Evolutionary conservation across 2,113 vertebrate genomes (phyloP).

Genomic region (Cavia porcellus): DNA sequence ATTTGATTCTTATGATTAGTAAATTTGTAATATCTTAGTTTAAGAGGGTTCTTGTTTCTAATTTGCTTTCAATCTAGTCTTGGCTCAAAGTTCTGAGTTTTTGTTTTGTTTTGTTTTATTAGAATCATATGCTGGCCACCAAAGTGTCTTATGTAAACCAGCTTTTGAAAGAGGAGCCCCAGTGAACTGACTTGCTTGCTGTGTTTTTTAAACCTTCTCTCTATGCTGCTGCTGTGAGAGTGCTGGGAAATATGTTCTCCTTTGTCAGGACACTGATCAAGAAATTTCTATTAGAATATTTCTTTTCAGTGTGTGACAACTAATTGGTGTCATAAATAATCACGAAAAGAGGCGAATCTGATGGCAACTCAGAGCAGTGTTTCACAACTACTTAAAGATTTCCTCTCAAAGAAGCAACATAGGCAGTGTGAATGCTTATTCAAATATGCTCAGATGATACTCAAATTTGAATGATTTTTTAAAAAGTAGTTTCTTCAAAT

Average conservation of each 20-base stretch:
- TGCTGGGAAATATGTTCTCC: not conserved
- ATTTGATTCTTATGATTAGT: not conserved
- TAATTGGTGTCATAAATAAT: not conserved
- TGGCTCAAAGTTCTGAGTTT: not conserved
- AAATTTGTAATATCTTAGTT: not conserved
- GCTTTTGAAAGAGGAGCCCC: not conserved
- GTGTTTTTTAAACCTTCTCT: not conserved
- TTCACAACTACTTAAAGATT: not conserved
- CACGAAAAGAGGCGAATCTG: not conserved
- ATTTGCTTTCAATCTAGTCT: not conserved
- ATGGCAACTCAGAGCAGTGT: not conserved
- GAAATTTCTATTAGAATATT: not conserved
- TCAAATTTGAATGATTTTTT: constrained; percentile 65
- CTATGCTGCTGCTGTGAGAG: not conserved
- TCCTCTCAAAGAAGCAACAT: constrained; percentile 8
- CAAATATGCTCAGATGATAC: constrained; percentile 66
- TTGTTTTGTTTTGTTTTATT: not conserved
- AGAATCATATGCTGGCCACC: not conserved
- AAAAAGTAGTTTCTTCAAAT: constrained; percentile 45
- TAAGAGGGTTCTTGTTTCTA: not conserved
- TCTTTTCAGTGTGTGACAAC: not conserved
- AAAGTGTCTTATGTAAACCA: not conserved
- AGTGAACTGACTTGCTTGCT: not conserved
- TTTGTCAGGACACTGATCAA: not conserved
- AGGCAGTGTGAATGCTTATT: constrained; percentile 11